Evolutionary conservation across 2,113 vertebrate species (phyloP).

Genomic region (Hydropotes inermis): DNA sequence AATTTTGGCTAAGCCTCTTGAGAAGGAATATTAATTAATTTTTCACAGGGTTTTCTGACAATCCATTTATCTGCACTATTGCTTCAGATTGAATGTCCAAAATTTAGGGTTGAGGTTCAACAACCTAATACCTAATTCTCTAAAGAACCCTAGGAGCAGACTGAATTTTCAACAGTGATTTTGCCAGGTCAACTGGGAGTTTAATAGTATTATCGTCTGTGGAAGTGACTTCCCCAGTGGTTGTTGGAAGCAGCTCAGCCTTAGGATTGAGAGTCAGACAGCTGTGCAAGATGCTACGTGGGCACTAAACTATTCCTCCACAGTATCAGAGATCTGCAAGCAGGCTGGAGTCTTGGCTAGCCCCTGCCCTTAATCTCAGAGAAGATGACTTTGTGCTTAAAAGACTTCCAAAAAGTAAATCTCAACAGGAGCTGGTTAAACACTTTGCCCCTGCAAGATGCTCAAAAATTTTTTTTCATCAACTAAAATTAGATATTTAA

Average conservation of each 20-base stretch:
- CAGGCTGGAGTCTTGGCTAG: not conserved
- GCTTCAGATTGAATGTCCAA: slow-evolving; percentile 22
- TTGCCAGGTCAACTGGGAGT: slow-evolving; percentile 36
- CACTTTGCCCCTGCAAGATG: not conserved
- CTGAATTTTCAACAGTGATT: slow-evolving; percentile 21
- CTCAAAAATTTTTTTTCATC: not conserved
- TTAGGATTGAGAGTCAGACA: slow-evolving; percentile 27
- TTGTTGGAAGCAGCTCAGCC: slow-evolving; percentile 24
- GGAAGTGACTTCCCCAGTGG: slow-evolving; percentile 20
- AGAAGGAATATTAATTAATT: slow-evolving; percentile 48
- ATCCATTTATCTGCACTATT: not conserved
- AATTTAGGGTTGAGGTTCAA: not conserved
- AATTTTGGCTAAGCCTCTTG: not conserved
- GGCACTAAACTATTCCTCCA: not conserved
- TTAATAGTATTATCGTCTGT: not conserved
- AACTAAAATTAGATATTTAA: not conserved
- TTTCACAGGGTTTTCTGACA: slow-evolving; percentile 2
- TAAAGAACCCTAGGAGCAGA: slow-evolving; percentile 1
- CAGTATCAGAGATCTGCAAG: not conserved
- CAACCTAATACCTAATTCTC: slow-evolving; percentile 13
- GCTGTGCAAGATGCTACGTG: slow-evolving; percentile 44
- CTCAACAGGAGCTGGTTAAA: not conserved
- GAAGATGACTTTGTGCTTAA: not conserved
- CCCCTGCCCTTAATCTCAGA: not conserved
- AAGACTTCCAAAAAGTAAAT: not conserved